Evolutionary conservation across 2,113 vertebrate genomes (phyloP).

Genomic region (Calidris pygmaea): DNA sequence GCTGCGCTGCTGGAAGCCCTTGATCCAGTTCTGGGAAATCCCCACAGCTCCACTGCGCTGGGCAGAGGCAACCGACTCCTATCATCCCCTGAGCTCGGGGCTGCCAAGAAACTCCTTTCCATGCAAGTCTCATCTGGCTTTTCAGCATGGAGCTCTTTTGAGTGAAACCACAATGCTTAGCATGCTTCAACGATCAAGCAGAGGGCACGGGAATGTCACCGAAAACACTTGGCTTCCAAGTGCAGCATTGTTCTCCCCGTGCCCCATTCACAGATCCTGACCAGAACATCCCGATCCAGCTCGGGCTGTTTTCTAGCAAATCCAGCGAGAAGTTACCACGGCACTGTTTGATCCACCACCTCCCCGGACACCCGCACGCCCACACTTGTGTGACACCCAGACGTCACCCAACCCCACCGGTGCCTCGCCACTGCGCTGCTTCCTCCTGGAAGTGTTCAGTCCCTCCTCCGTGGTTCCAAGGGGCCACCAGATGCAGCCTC

Average conservation of each 20-base stretch:
- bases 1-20: constrained; percentile 55
- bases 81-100: neutral
- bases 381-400: rapidly evolving
- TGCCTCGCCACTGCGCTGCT: rapidly evolving
- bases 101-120: constrained; percentile 56
- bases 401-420: rapidly evolving
- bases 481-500: neutral
- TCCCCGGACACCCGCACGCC: rapidly evolving
- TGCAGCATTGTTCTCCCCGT: constrained; percentile 43
- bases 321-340: neutral
- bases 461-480: neutral
- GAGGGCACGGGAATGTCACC: constrained; percentile 62
- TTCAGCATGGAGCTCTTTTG: constrained; percentile 66
- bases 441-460: neutral
- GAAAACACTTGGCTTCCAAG: constrained; percentile 57
- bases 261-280: constrained; percentile 38
- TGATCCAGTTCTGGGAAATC: constrained; percentile 61
- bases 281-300: neutral
- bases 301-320: neutral
- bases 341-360: neutral
- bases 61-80: constrained; percentile 45
- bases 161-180: constrained; percentile 58
- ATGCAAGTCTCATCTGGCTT: constrained; percentile 68
- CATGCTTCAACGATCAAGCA: constrained; percentile 62
- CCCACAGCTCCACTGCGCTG: constrained; percentile 44